A percentile compares a stretch with the other conserved stretches of the same genome.
phyloP scores from a whole-genome alignment of 2,888 invertebrate genomes.

The Phyllotreta striolata region DNA sequence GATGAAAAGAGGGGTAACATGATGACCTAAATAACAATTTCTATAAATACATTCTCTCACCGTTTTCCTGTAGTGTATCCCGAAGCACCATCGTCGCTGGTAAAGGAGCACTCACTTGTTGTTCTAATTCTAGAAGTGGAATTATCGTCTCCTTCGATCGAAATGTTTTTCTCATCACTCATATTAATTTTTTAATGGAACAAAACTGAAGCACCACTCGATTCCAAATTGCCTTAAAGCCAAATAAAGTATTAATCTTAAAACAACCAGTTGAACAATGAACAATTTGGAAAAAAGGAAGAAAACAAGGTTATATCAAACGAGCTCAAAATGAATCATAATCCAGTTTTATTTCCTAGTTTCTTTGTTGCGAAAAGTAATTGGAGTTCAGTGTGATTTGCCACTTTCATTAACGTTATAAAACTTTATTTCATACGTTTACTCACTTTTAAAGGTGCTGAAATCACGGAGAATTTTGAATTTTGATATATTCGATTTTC shows the following conservation, averaged over 20 bases:
- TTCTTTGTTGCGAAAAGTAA: constrained; percentile 24
- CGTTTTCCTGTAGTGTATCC: constrained; percentile 49
- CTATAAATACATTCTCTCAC: constrained; percentile 41
- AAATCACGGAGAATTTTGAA: constrained; percentile 38
- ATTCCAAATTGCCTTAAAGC: background rate
- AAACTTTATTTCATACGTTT: background rate
- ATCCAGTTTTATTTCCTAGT: constrained; percentile 8
- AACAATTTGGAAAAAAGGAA: constrained; percentile 7
- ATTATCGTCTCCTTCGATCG: constrained; percentile 46
- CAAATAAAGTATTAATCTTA: constrained; percentile 1
- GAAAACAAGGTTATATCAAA: constrained; percentile 29
- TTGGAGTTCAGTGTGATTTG: background rate
- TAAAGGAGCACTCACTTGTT: constrained; percentile 58
- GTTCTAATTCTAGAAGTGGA: constrained; percentile 52
- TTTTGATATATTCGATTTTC: background rate
- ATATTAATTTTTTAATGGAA: constrained; percentile 31
- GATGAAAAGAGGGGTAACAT: background rate
- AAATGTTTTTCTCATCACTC: constrained; percentile 41
- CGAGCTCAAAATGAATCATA: constrained; percentile 11
- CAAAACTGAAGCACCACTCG: constrained; percentile 2
- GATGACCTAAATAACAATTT: constrained; percentile 9
- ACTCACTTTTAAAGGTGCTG: background rate
- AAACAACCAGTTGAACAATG: background rate
- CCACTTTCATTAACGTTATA: constrained; percentile 5
- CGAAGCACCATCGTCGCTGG: constrained; percentile 56